phyloP scores from a whole-genome alignment of 2,113 vertebrate genomes.

The Scomber colias region DNA sequence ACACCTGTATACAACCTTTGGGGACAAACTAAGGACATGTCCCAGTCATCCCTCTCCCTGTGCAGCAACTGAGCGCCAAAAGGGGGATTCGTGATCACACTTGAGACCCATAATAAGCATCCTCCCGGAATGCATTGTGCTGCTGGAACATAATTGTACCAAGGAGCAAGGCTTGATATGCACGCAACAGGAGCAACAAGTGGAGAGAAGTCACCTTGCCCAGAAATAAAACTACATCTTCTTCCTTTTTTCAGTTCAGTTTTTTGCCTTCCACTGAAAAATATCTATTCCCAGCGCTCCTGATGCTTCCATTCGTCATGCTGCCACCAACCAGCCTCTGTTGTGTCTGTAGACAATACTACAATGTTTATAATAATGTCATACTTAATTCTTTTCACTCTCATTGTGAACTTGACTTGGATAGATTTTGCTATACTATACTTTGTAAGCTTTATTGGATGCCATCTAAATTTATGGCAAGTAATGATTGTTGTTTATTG shows the following conservation, averaged over 20 bases:
- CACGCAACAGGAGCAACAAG: conserved; percentile 51
- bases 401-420: conserved; percentile 28
- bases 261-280: conserved; percentile 27
- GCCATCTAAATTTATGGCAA: neutral
- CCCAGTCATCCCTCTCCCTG: conserved; percentile 27
- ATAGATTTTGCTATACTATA: neutral
- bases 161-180: conserved; percentile 31
- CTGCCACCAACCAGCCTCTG: conserved; percentile 24
- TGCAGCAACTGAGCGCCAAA: conserved; percentile 7
- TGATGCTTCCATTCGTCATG: conserved; percentile 25
- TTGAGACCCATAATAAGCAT: conserved; percentile 46
- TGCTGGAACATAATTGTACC: conserved; percentile 29
- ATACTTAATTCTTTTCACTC: conserved; percentile 34
- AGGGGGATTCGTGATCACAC: conserved; percentile 2
- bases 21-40: conserved; percentile 61
- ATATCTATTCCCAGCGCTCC: conserved; percentile 11
- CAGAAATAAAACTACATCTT: conserved; percentile 44
- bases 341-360: conserved; percentile 12
- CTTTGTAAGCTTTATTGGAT: neutral
- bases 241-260: neutral
- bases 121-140: conserved; percentile 38
- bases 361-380: conserved; percentile 43
- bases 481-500: neutral
- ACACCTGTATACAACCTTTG: conserved; percentile 56
- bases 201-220: conserved; percentile 48